A percentile compares a stretch with the other conserved stretches of the same genome.
These are phyloP conservation scores for Tachysurus vachellii DNA, from an alignment of 2,113 vertebrate species.

Conservation along the genomic window DNA sequence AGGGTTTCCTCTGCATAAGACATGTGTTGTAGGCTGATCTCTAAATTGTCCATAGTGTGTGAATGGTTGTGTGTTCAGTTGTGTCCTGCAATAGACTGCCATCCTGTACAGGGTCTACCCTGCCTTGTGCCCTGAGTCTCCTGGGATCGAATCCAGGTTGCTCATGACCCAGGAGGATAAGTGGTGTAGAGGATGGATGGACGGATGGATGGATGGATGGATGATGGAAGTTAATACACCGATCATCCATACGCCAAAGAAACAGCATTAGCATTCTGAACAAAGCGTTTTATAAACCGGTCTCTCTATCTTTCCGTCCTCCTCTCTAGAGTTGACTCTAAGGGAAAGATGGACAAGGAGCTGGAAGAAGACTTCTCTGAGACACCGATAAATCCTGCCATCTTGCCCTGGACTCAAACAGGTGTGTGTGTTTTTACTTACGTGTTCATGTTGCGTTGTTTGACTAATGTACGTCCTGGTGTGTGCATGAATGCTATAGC, in stretches of 20 bases:
- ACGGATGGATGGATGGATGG: too few relatives aligned
- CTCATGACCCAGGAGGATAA: too few relatives aligned
- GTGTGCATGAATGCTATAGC: constrained; percentile 7
- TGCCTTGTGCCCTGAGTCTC: too few relatives aligned
- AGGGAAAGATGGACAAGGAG: constrained; percentile 46
- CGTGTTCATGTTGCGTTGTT: neutral
- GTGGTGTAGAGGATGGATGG: too few relatives aligned
- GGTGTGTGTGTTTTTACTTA: constrained; percentile 46
- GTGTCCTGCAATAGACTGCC: too few relatives aligned
- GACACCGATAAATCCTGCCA: constrained; percentile 49
- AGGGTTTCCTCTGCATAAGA: too few relatives aligned
- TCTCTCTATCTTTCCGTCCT: neutral
- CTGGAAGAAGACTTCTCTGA: constrained; percentile 32
- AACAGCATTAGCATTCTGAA: neutral
- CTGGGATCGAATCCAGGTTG: too few relatives aligned
- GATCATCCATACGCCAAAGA: neutral
- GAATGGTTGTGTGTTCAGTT: too few relatives aligned
- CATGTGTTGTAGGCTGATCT: too few relatives aligned
- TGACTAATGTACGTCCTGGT: neutral
- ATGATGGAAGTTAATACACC: neutral
- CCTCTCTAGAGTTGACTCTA: constrained; percentile 40
- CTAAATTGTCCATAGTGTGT: too few relatives aligned
- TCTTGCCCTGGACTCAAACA: constrained; percentile 61
- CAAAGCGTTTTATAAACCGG: neutral
- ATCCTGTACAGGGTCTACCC: too few relatives aligned